Evolutionary conservation across 2,797 vertebrate genomes (phyloP), one percentile per base, ranked within the genome.

Genomic region (Erpetoichthys calabaricus): DNA sequence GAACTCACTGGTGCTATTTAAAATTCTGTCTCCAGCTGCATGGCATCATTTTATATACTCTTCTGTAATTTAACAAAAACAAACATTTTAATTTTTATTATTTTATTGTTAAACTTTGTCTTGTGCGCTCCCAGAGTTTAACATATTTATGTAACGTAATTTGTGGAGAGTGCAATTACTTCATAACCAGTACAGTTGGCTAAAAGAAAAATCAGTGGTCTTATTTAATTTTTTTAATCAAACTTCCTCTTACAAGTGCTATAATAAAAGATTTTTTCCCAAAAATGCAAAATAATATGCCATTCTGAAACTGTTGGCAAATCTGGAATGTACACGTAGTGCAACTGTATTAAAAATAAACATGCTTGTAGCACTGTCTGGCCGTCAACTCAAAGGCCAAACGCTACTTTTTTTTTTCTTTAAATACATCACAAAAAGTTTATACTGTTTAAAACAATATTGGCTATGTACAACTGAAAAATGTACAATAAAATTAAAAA

Each of bases 271-370:
- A 68, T 45, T 8, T 5, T 53, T 74, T 79, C 82, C 73, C 71
- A 66, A 75, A 78, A 81, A 74, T 72, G 70, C 75, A 78, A 79
- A 79, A 74, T 72, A 65, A 73, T 69, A 73, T 78, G 74, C 73
- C 69, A 45, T 75, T 74, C 68, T 68, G 68, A 79, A 64, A 67
- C 68, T 71, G 68, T 51, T 63, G 53, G 64, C 74, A 74, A 62
- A 56, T 64, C 63, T 68, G 78, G 73, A 83, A 84, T 80, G 81
- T 79, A 66, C 8, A 46, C 73, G 69, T 72, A 80, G 75, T 68
- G 70, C 73, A 80, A 72, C 64, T 63, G 59, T 51, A 73, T 25
- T 25, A 25, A 25, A 25, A 25, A 25, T 25, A 25, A 25, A 25
- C 25, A 25, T 25, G 25, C 1, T 25, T 25, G 25, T 25, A 25